Evolutionary conservation across 2,113 vertebrate genomes (phyloP).

Genomic region (Callionymus lyra): DNA sequence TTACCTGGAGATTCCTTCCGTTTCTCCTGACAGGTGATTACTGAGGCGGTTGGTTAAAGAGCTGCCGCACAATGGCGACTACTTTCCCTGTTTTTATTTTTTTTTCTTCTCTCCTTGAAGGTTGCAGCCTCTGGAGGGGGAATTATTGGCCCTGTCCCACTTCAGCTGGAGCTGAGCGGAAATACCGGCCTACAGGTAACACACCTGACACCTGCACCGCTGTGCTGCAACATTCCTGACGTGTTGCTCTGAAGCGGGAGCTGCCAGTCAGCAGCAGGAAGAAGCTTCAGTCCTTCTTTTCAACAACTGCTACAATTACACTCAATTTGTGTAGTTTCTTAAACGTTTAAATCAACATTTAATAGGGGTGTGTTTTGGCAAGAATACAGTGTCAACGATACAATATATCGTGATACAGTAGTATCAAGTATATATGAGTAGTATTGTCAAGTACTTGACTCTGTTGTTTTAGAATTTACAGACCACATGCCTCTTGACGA

Average conservation of each 20-base stretch:
- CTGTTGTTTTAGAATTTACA: no score
- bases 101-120: neutral
- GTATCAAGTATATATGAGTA: no score
- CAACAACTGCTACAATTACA: neutral
- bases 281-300: no score
- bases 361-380: no score
- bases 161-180: conserved; percentile 24
- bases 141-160: conserved; percentile 5
- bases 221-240: conserved; percentile 27
- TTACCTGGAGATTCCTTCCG: conserved; percentile 41
- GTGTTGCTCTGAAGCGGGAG: neutral
- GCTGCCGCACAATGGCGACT: conserved; percentile 16
- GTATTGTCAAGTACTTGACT: no score
- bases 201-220: conserved; percentile 52
- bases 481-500: no score
- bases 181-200: conserved; percentile 11
- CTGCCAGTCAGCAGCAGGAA: neutral
- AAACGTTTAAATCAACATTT: no score
- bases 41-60: conserved; percentile 29
- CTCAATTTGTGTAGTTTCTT: no score
- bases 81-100: conserved; percentile 15
- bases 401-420: no score
- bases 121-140: conserved; percentile 9
- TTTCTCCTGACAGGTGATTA: conserved; percentile 50
- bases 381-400: no score